Percentiles rank a stretch among this genome's conserved stretches.
phyloP scores from a whole-genome alignment of 1,140 invertebrate genomes.

The Zaprionus ornatus region DNA sequence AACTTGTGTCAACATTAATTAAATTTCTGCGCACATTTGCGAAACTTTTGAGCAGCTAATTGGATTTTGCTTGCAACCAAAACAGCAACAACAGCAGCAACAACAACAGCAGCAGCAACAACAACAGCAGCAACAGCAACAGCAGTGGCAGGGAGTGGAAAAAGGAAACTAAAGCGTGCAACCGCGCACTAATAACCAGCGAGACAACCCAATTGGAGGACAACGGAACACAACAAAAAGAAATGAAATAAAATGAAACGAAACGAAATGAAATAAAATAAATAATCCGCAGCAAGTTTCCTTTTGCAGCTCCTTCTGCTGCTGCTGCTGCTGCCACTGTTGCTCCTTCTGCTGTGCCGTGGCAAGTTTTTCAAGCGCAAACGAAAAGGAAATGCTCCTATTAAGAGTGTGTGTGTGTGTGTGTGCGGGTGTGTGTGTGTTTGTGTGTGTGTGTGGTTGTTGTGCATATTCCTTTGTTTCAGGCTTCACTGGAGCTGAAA shows the following conservation, averaged over 20 bases:
- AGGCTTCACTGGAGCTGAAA: constrained; percentile 64
- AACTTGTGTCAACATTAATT: constrained; percentile 81
- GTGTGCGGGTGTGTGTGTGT: background rate
- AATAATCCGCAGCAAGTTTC: constrained; percentile 71
- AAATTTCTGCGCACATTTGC: constrained; percentile 75
- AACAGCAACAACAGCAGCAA: constrained; percentile 40
- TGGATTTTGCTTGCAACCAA: constrained; percentile 70
- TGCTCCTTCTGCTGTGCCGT: background rate
- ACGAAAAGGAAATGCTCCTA: constrained; percentile 71
- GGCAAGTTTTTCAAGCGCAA: constrained; percentile 68
- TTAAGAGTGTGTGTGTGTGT: constrained; percentile 72
- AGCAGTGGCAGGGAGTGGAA: background rate
- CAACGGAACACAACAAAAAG: constrained; percentile 19
- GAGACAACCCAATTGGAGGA: constrained; percentile 52
- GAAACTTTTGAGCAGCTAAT: constrained; percentile 80
- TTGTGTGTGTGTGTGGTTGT: constrained; percentile 16
- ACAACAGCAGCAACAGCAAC: constrained; percentile 32
- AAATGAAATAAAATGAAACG: background rate
- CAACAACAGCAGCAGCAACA: constrained; percentile 6
- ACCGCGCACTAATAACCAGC: constrained; percentile 70
- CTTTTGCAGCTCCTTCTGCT: constrained; percentile 35
- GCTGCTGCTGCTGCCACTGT: constrained; percentile 7
- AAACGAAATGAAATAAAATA: constrained; percentile 49
- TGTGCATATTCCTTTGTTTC: constrained; percentile 42
- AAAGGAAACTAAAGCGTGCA: constrained; percentile 67